Conservation (phyloP, 1,140 invertebrate species). For the Andricus grossulariae region DNA sequence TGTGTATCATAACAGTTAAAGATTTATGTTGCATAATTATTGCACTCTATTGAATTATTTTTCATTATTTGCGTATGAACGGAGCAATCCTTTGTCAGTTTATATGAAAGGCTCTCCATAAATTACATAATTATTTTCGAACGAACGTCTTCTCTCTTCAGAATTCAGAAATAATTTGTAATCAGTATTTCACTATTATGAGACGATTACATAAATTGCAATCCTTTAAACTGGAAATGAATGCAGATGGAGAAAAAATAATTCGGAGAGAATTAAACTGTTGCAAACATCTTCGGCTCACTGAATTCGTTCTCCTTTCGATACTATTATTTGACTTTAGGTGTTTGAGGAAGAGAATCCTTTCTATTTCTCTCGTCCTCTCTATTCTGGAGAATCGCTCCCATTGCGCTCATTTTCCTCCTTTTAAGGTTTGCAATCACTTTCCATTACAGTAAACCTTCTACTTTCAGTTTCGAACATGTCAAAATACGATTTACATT, state of each 20-base stretch:
- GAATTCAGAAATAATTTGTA: no score
- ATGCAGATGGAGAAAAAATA: background rate
- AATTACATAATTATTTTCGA: no score
- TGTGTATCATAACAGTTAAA: no score
- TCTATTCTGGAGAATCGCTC: slow-evolving; percentile 7
- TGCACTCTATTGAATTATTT: no score
- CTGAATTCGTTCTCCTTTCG: background rate
- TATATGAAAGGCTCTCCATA: no score
- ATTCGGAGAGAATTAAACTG: background rate
- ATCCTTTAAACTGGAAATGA: background rate
- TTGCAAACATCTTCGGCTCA: background rate
- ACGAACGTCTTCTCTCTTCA: no score
- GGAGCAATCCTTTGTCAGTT: no score
- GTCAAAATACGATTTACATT: slow-evolving; percentile 5
- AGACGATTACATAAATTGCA: background rate
- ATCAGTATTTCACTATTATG: no score
- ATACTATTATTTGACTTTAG: background rate
- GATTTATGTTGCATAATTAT: no score
- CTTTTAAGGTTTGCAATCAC: slow-evolving; percentile 22
- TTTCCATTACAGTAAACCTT: slow-evolving; percentile 23
- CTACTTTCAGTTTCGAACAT: slow-evolving; percentile 27
- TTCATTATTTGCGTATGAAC: no score
- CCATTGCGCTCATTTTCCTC: slow-evolving; percentile 19
- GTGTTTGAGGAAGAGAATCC: background rate
- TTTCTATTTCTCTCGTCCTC: slow-evolving; percentile 31